Conservation (phyloP, 2,113 vertebrate genomes). For the Atlantisia rogersi region DNA sequence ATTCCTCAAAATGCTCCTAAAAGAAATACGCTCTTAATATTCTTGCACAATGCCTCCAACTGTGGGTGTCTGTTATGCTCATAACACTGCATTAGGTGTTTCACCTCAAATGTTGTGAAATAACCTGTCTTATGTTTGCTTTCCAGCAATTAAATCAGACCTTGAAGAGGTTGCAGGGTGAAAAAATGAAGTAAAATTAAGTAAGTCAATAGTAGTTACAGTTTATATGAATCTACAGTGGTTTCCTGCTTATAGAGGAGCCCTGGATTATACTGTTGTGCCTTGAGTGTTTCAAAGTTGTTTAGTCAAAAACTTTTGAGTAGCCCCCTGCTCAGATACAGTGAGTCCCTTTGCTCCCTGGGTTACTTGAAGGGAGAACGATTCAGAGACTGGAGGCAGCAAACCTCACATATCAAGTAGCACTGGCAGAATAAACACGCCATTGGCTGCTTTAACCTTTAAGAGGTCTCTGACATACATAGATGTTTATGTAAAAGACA, state of each 20-base stretch:
- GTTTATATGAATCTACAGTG: neutral
- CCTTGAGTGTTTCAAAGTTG: neutral
- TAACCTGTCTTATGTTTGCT: neutral
- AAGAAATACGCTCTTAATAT: neutral
- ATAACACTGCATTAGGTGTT: neutral
- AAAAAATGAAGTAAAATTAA: neutral
- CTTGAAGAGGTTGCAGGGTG: neutral
- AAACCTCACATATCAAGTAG: neutral
- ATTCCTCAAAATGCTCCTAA: neutral
- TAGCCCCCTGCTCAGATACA: neutral
- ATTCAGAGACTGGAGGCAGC: neutral
- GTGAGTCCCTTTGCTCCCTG: neutral
- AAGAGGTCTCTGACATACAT: neutral
- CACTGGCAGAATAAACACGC: neutral
- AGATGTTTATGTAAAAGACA: neutral
- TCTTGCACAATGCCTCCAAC: neutral
- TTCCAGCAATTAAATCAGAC: conserved; percentile 21
- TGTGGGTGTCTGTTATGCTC: neutral
- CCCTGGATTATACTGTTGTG: neutral
- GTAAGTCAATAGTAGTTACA: neutral
- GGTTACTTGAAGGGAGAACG: neutral
- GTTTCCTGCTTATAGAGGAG: neutral
- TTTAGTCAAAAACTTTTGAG: neutral
- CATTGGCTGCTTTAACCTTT: conserved; percentile 5
- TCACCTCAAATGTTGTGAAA: neutral